Evolutionary conservation across 2,113 vertebrate species (phyloP).

Genomic region (Hydropotes inermis): DNA sequence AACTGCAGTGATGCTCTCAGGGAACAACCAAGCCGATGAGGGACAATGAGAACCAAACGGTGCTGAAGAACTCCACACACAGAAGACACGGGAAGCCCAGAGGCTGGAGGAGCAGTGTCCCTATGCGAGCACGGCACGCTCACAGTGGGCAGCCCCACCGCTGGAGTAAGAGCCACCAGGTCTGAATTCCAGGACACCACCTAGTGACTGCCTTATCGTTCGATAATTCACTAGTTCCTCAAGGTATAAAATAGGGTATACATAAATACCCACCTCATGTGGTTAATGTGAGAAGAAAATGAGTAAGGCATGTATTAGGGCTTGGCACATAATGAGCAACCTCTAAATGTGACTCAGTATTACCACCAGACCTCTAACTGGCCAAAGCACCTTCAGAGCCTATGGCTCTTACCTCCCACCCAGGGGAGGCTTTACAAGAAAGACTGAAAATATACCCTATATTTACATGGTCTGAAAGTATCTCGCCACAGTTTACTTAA

Average conservation of each 20-base stretch:
- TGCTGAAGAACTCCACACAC: neutral
- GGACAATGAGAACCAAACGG: neutral
- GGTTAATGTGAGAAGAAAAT: neutral
- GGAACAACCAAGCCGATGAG: neutral
- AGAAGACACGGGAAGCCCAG: neutral
- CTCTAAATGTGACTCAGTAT: neutral
- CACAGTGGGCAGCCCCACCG: neutral
- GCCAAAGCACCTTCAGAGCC: neutral
- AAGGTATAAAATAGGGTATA: neutral
- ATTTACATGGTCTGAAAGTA: neutral
- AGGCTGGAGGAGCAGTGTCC: neutral
- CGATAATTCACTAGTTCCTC: neutral
- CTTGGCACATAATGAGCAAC: neutral
- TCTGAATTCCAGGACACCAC: neutral
- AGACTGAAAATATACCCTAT: neutral
- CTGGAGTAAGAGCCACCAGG: neutral
- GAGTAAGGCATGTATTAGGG: neutral
- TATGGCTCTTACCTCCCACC: neutral
- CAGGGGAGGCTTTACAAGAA: neutral
- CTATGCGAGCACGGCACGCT: accelerated
- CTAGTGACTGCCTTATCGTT: neutral
- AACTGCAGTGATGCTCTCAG: neutral
- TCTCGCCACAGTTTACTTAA: neutral
- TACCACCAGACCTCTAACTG: neutral
- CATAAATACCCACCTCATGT: neutral